Evolutionary conservation across 2,888 invertebrate species (phyloP).

Genomic region (Allygus modestus): DNA sequence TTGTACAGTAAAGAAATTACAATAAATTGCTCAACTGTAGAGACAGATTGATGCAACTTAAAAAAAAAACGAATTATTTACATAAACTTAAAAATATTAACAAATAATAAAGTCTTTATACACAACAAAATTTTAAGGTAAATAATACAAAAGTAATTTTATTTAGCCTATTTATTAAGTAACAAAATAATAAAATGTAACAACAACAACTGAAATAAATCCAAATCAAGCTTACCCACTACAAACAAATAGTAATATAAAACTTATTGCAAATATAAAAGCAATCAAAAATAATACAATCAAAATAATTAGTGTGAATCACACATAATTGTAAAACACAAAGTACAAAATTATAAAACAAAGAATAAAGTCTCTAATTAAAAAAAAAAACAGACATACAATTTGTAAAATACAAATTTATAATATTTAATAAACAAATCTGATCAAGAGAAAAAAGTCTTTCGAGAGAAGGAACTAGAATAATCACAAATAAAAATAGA

Average conservation of each 20-base stretch:
- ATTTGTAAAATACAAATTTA: no score
- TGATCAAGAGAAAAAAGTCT: no score
- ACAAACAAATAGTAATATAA: slow-evolving; percentile 58
- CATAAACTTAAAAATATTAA: no score
- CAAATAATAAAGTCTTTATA: no score
- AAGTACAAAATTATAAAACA: not conserved
- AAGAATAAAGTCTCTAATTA: no score
- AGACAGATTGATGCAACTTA: no score
- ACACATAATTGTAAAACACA: not conserved
- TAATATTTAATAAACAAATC: no score
- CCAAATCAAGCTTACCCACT: slow-evolving; percentile 65
- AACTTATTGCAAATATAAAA: not conserved
- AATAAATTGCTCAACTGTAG: no score
- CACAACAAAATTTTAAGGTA: not conserved
- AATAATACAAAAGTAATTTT: slow-evolving; percentile 24
- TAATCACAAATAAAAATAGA: not conserved
- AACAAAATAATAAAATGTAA: slow-evolving; percentile 61
- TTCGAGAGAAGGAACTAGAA: slow-evolving; percentile 1
- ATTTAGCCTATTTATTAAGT: slow-evolving; percentile 28
- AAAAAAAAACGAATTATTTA: no score
- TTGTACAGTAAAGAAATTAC: no score
- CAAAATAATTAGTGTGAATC: not conserved
- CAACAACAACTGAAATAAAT: slow-evolving; percentile 26
- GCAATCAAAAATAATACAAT: not conserved
- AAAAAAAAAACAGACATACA: no score